Percentiles rank a stretch among this genome's conserved stretches.
phyloP scores from a whole-genome alignment of 2,888 invertebrate genomes.

The Brenthis ino region DNA sequence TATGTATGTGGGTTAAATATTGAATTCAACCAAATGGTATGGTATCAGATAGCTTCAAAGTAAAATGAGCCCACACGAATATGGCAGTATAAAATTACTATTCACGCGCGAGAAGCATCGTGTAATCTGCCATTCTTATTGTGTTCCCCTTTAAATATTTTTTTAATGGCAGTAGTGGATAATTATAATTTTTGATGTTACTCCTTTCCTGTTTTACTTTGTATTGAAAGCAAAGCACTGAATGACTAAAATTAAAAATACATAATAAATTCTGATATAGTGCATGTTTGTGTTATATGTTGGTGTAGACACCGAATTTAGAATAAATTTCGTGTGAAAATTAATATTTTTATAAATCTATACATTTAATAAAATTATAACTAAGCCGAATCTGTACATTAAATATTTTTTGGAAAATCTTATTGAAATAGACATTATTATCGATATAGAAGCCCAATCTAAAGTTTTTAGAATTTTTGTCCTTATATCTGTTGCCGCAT shows the following conservation, averaged over 20 bases:
- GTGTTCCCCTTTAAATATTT: constrained; percentile 15
- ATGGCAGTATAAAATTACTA: constrained; percentile 28
- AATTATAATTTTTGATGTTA: constrained; percentile 7
- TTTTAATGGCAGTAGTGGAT: neutral
- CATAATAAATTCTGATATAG: neutral
- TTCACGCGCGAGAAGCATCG: constrained; percentile 25
- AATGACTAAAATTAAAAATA: neutral
- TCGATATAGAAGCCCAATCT: too few relatives aligned
- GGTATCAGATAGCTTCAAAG: constrained; percentile 26
- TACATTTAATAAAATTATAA: too few relatives aligned
- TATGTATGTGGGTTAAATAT: constrained; percentile 21
- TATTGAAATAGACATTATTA: too few relatives aligned
- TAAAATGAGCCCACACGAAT: constrained; percentile 27
- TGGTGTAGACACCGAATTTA: too few relatives aligned
- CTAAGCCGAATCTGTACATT: too few relatives aligned
- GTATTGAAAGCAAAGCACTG: neutral
- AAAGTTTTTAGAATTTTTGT: too few relatives aligned
- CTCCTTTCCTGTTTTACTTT: neutral
- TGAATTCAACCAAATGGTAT: constrained; percentile 21
- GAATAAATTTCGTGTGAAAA: too few relatives aligned
- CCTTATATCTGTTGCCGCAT: too few relatives aligned
- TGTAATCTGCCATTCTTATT: constrained; percentile 22
- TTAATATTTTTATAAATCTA: too few relatives aligned
- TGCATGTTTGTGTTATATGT: too few relatives aligned
- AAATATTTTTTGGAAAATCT: too few relatives aligned